These are phyloP conservation scores for Perodicticus potto DNA, from an alignment of 2,797 vertebrate genomes.

Conservation along the genomic window DNA sequence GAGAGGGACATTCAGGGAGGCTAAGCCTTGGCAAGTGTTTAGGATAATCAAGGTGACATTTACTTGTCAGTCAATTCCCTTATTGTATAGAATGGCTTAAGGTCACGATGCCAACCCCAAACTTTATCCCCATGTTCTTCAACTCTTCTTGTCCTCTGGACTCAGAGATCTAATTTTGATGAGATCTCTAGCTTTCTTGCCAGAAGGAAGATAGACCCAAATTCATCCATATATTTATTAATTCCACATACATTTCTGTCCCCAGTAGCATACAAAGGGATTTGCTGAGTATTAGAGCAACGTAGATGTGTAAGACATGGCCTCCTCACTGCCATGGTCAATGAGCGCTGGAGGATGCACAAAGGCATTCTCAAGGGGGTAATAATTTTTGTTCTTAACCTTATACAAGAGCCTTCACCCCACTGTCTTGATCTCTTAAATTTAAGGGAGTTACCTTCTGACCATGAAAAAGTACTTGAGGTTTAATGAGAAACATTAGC, in stretches of 20 bases:
- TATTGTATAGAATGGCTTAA: not conserved
- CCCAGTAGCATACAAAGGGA: not conserved
- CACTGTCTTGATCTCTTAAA: constrained; percentile 62
- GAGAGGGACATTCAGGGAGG: not conserved
- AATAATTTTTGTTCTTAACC: constrained; percentile 51
- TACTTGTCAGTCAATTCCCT: not conserved
- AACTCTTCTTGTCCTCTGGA: not conserved
- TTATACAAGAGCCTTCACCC: constrained; percentile 41
- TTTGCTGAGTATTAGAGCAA: not conserved
- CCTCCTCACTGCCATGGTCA: not conserved
- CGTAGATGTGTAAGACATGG: not conserved
- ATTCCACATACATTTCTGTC: not conserved
- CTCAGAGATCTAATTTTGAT: not conserved
- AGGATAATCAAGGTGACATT: not conserved
- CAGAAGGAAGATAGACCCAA: not conserved
- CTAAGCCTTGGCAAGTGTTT: not conserved
- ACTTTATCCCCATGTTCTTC: not conserved
- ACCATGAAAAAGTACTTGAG: constrained; percentile 60
- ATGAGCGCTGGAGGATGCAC: not conserved
- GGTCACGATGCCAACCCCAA: not conserved
- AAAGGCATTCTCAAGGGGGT: not conserved
- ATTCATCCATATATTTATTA: not conserved
- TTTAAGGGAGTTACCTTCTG: constrained; percentile 63
- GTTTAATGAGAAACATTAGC: constrained; percentile 40
- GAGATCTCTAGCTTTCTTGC: not conserved